Percentiles rank a stretch among this genome's conserved stretches.
These are phyloP conservation scores for Leptinotarsa haldemani DNA, from an alignment of 2,888 invertebrate species.

Conservation along the genomic window DNA sequence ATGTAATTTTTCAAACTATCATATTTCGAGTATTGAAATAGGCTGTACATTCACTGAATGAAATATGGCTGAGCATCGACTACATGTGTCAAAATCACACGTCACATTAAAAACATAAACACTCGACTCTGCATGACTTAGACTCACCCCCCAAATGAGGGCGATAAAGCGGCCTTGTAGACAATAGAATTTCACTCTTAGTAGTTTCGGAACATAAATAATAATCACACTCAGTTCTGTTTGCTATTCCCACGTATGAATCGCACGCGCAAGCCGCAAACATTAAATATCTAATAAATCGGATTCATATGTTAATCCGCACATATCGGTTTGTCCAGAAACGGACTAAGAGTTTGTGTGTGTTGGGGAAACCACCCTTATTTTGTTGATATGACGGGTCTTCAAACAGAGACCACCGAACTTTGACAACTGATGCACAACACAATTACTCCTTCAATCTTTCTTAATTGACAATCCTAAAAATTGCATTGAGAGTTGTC, in stretches of 20 bases:
- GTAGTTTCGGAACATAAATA: constrained; percentile 62
- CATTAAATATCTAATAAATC: constrained; percentile 66
- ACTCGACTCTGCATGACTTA: constrained; percentile 50
- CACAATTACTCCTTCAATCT: no score
- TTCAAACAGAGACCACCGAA: no score
- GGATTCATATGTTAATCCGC: constrained; percentile 66
- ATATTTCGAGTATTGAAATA: no score
- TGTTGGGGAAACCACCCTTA: no score
- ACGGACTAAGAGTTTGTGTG: background rate
- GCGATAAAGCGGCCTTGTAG: constrained; percentile 56
- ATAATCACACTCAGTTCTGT: constrained; percentile 62
- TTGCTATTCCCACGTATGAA: constrained; percentile 65
- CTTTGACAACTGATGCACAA: no score
- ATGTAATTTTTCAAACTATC: no score
- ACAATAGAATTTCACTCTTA: constrained; percentile 57
- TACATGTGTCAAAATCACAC: constrained; percentile 63
- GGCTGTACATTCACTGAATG: background rate
- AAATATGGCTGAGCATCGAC: constrained; percentile 6
- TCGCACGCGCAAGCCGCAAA: constrained; percentile 61
- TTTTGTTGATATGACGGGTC: no score
- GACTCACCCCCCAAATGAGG: constrained; percentile 43
- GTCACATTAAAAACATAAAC: constrained; percentile 63
- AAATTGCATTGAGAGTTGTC: no score
- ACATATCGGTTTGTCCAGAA: constrained; percentile 60
- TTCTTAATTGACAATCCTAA: no score